Base-by-base conservation (phyloP, 2,888 invertebrate genomes). In the Callyntrura sp. region DNA sequence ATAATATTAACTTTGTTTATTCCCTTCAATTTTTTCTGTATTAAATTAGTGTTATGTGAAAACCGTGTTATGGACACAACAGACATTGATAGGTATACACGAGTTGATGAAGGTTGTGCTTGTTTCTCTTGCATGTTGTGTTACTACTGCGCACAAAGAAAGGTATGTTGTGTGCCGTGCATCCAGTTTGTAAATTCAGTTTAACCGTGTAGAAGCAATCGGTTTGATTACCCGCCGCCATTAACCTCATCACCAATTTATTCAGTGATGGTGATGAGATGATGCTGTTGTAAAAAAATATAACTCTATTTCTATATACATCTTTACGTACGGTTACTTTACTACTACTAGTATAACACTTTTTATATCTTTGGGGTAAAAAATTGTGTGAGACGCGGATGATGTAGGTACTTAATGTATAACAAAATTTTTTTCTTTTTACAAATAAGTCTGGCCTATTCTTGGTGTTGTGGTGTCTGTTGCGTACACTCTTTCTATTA, bases 261-360 rank as follows among this genome's bases (percentile, higher is more conserved):
- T 76, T 76, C 55, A 76, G 51, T 28, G 76, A 55, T 76, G 76
- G 51, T 51, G 76, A 76, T 76, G 51, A 76, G 76, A 23, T 76
- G 76, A 76, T 51, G 55, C 76, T 51, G 51, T 25, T 76, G 51
- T 25, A 17, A 73, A 76, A 73, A 23, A 45, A 45, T 14, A 65
- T n/a, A n/a, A n/a, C n/a, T n/a, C n/a, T n/a, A n/a, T n/a, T n/a
- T n/a, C n/a, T n/a, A 23, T 65, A 28, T n/a, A 65, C 17, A 25
- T 65, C 65, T 28, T 28, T 20, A 57, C 57, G n/a, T 20, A 65
- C 28, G n/a, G n/a, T n/a, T n/a, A n/a, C n/a, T n/a, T n/a, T n/a
- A n/a, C n/a, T n/a, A n/a, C n/a, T n/a, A n/a, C n/a, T n/a, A n/a
- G n/a, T n/a, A n/a, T n/a, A n/a, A n/a, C n/a, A n/a, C n/a, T n/a